Percentiles rank a stretch among this genome's conserved stretches.
These are phyloP conservation scores for Cynaeus angustus DNA, from an alignment of 2,888 invertebrate genomes.

Conservation along the genomic window DNA sequence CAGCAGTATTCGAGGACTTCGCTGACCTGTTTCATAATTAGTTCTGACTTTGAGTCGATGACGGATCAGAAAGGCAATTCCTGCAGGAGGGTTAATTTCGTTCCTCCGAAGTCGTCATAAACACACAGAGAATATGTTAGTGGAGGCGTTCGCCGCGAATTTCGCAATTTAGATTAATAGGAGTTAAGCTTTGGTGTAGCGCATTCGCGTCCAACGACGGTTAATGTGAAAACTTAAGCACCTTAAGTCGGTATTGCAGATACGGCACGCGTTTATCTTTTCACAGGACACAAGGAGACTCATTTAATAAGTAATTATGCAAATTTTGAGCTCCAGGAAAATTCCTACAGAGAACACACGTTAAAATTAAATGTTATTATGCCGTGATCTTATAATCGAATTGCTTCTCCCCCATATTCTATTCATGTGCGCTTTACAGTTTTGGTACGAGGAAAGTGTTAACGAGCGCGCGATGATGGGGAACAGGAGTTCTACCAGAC, in stretches of 20 bases:
- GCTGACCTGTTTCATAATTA: constrained; percentile 44
- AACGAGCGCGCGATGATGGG: constrained; percentile 44
- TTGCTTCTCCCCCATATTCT: constrained; percentile 41
- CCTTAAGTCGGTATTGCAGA: constrained; percentile 57
- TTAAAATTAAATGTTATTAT: constrained; percentile 55
- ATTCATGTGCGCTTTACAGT: constrained; percentile 42
- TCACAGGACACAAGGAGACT: constrained; percentile 56
- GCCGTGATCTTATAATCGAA: constrained; percentile 54
- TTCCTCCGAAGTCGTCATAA: constrained; percentile 45
- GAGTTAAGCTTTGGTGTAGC: constrained; percentile 55
- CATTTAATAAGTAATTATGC: constrained; percentile 64
- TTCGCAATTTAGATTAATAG: constrained; percentile 61
- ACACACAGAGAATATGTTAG: constrained; percentile 60
- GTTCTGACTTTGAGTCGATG: constrained; percentile 38
- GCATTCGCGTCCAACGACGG: constrained; percentile 54
- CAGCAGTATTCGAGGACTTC: constrained; percentile 15
- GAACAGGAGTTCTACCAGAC: constrained; percentile 22
- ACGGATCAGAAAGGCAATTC: constrained; percentile 34
- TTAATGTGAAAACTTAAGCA: constrained; percentile 58
- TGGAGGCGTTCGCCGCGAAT: constrained; percentile 53
- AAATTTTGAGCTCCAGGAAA: constrained; percentile 58
- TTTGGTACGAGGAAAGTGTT: constrained; percentile 40
- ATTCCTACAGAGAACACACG: constrained; percentile 52
- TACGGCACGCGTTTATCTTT: constrained; percentile 62
- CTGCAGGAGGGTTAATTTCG: constrained; percentile 31